Evolutionary conservation across 2,797 vertebrate genomes (phyloP).

Genomic region (Prionace glauca): DNA sequence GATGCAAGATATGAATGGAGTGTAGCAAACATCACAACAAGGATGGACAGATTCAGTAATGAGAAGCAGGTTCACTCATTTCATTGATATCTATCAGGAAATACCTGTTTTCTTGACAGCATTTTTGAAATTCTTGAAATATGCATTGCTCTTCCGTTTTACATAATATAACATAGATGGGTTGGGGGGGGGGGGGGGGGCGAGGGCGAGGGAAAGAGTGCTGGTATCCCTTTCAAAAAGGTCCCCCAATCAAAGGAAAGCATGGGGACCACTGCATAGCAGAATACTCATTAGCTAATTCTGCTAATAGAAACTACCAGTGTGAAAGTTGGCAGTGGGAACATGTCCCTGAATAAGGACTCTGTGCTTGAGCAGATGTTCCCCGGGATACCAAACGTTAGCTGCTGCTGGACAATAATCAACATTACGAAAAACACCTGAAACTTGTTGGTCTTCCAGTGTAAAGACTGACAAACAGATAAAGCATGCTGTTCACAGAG

Average conservation of each 20-base stretch:
- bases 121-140: not conserved
- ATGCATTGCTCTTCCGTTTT: not conserved
- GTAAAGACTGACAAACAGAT: not conserved
- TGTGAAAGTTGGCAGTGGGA: not conserved
- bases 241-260: not conserved
- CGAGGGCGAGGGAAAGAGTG: no score
- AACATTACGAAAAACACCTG: not conserved
- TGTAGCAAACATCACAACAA: no score
- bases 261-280: not conserved
- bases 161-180: not conserved
- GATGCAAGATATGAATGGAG: no score
- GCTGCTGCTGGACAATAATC: not conserved
- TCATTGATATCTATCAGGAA: no score
- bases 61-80: no score
- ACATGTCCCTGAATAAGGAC: not conserved
- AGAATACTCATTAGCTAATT: not conserved
- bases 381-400: not conserved
- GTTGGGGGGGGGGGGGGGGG: no score
- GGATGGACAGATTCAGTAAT: no score
- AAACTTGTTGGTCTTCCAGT: not conserved
- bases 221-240: not conserved
- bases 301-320: not conserved
- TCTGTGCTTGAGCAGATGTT: not conserved
- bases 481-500: no score
- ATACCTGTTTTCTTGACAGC: not conserved